Evolutionary conservation across 2,113 vertebrate genomes (phyloP), one percentile per base, ranked within the genome.

Genomic region (Tylochromis polylepis): DNA sequence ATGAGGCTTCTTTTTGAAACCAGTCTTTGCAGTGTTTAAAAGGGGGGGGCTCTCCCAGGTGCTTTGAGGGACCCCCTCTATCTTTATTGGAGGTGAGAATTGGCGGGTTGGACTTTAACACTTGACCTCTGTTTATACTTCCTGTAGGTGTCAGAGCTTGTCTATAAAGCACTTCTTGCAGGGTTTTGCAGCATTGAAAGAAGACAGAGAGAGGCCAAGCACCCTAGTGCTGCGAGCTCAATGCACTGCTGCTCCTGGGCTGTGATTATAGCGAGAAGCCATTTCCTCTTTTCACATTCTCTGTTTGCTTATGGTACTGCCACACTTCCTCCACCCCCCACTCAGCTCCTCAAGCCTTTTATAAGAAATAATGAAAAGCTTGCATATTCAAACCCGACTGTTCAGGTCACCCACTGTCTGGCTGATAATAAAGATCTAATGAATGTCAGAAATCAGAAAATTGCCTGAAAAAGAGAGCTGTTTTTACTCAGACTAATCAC

Each of bases 81-180:
- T 20, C 84, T 96, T 95, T 96, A 97, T 96, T 95, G 94, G 95
- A 95, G 95, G 96, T 96, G 96, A 96, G 95, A 96, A 96, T 95
- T 95, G 93, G 95, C 79, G 93, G 95, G 95, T 92, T 95, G 96
- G 94, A 96, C 96, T 96, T 96, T 95, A 93, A 96, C 96, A 96
- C 96, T 94, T 93, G 91, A 96, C 94, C 93, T 88, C 78, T 97
- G 95, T 97, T 97, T 95, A 95, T 95, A 94, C 96, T 96, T 97
- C 96, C 96, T 96, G 95, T 95, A 84, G 86, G 92, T 88, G 93
- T 93, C 91, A 79, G 79, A 82, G 24, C 91, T 85, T 80, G 87
- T 92, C 95, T 91, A 90, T 95, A 95, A 95, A 96, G 87, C 79
- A 22, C 82, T 60, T 82, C 89, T 90, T 3, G 81, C 83, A 11